Base-by-base conservation (phyloP, 2,888 invertebrate species). In the Nebria brevicollis region DNA sequence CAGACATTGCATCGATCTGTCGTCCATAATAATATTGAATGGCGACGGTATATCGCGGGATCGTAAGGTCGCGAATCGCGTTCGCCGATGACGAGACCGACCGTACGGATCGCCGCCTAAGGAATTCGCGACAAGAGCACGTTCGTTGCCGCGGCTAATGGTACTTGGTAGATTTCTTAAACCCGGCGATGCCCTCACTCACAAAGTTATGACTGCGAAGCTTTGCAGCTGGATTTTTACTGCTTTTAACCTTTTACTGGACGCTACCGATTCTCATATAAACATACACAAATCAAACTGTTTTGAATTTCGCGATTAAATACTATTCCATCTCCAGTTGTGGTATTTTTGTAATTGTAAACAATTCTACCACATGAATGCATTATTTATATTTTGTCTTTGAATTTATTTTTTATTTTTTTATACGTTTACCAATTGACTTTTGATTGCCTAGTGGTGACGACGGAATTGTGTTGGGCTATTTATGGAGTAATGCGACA, bases 111-210 rank as follows among this genome's bases (percentile, higher is more conserved):
- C 77, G n/a, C 43, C 66, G 79, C 81, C 82, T 70, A 42, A 81
- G 83, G 83, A 84, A 85, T 85, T 83, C 83, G 83, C 75, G 82
- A 75, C 54, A 82, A 79, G 84, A 83, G 84, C 85, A 85, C 85
- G 85, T 85, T 84, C 83, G 77, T 54, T 54, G 54, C 77, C 75
- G 82, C 82, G 83, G 15, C 72, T 72, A 77, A 77, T 77, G 77
- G 77, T 72, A 54, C 72, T 72, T 34, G 34, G 34, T 34, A 34
- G 34, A 34, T 34, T 34, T 15, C 72, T 77, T 77, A 77, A 83
- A 84, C 83, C 84, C 84, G 84, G 84, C 34, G 34, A 34, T 34
- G 34, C 34, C 34, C 34, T 34, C 34, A 34, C 34, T 84, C 84
- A 84, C 84, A 34, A 83, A 83, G 84, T 85, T 85, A 84, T 85